Base-by-base conservation (phyloP, 35 echinoderm and acorn worm species). In the Diadema setosum region DNA sequence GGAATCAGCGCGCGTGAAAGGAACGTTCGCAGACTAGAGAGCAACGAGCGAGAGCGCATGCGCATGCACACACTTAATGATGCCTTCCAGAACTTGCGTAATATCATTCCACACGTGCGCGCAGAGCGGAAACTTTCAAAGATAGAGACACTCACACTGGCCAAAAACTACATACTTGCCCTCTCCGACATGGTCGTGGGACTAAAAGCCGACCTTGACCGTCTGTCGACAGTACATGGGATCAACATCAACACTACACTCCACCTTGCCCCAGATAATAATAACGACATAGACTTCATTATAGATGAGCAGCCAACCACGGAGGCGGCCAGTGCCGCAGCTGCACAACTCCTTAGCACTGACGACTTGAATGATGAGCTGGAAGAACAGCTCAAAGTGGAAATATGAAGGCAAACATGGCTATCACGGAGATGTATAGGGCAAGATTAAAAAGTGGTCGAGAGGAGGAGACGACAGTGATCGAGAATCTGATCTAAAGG, bases 31-130 rank as follows among this genome's bases (percentile, higher is more conserved):
- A 85, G 96, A 30, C 80, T 99, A 46, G 96, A 99, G 36, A 99
- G 96, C 82, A 99, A 99, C 42, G 96, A 99, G 88, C 37, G 96
- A 83, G 96, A 99, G 58, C 85, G 96, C 41, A 94, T 95, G 93
- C 89, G 96, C 37, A 99, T 99, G 96, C 96, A 99, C 74, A 91
- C 96, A 16, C 64, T 99, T 26, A 99, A 99, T 61, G 96, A 99
- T 87, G 96, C 96, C 85, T 99, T 99, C 83, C 96, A 99, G 63
- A 81, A 82, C 87, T 39, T 99, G 61, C 93, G 96, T n/a, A 99
- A 99, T 81, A 94, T 84, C 82, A 98, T 98, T 83, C 96, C 96
- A 15, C 96, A 98, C 49, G 96, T 98, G 27, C 88, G 89, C 43
- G 89, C 88, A 21, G 84, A 98, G 86, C 80, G 96, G 42, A 98